Evolutionary conservation across 1,140 invertebrate species (phyloP), one percentile per base, ranked within the genome.

Genomic region (Protaetia brevitarsis): DNA sequence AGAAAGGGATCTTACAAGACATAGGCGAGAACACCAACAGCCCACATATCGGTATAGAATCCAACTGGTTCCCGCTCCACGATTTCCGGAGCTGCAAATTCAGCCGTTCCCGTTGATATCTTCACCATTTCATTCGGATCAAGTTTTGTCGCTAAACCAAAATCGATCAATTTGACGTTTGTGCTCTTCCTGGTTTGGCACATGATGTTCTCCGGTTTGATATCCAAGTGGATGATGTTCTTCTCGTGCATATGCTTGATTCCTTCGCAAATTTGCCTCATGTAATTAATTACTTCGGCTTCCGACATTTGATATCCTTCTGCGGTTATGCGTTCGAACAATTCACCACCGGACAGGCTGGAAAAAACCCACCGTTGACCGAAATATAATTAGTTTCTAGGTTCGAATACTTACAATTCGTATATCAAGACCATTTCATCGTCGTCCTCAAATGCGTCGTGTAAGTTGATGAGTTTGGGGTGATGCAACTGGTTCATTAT

Each of bases 31-130:
- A 99, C 97, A 76, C 97, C 98, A 31, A 97, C 92, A 34, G 97
- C 96, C 97, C 97, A 99, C 97, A 99, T 99, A 77, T 99, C 97
- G 0, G 97, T 99, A 81, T 98, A 99, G 82, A 99, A 99, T 21
- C 98, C 97, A 68, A 99, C 97, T 2, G 97, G 94, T 81, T 99
- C 96, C 27, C 96, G 84, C 75, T 98, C 96, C 0, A 98, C 97
- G 66, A 99, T 98, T 85, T 99, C 98, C 2, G 98, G 98, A 36
- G 97, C 96, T 11, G 97, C 98, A 82, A 99, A 99, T 81, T 99
- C 97, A 0, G 97, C 97, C 0, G 97, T 99, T 63, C 96, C 97
- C 0, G 97, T 99, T 0, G 96, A 98, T 63, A 99, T 98, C 82
- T 99, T 99, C 0, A 99, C 97, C 28, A 97, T 88, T 81, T 99